A percentile compares a stretch with the other conserved stretches of the same genome.
Conservation (phyloP, 2,797 vertebrate genomes). For the Potorous gilbertii region DNA sequence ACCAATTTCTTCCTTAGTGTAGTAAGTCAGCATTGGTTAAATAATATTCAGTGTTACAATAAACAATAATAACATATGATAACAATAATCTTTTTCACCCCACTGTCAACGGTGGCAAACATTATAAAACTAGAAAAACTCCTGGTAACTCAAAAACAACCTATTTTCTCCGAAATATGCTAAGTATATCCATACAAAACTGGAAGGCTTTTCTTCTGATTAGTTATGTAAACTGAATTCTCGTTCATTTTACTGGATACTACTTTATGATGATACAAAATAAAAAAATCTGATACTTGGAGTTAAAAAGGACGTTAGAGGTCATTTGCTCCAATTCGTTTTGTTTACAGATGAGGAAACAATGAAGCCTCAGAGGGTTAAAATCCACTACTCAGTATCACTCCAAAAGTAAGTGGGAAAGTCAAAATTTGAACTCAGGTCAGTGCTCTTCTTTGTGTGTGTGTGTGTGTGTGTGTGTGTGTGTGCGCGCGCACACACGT, state of each 20-base stretch:
- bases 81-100: conserved; percentile 53
- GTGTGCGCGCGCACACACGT: no score
- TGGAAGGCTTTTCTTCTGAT: neutral
- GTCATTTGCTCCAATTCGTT: neutral
- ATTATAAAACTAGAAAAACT: neutral
- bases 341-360: neutral
- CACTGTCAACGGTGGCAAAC: neutral
- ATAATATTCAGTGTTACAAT: conserved; percentile 7
- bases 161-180: neutral
- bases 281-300: neutral
- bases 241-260: neutral
- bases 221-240: neutral
- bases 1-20: neutral
- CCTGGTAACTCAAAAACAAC: neutral
- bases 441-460: neutral
- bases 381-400: neutral
- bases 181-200: neutral
- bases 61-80: no score
- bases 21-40: conserved; percentile 53
- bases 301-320: neutral
- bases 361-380: neutral
- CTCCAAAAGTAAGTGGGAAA: neutral
- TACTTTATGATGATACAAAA: neutral
- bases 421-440: neutral
- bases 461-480: no score